Percentiles rank a stretch among this genome's conserved stretches.
These are phyloP conservation scores for Cichladusa arquata DNA, from an alignment of 2,113 vertebrate genomes.

Conservation along the genomic window DNA sequence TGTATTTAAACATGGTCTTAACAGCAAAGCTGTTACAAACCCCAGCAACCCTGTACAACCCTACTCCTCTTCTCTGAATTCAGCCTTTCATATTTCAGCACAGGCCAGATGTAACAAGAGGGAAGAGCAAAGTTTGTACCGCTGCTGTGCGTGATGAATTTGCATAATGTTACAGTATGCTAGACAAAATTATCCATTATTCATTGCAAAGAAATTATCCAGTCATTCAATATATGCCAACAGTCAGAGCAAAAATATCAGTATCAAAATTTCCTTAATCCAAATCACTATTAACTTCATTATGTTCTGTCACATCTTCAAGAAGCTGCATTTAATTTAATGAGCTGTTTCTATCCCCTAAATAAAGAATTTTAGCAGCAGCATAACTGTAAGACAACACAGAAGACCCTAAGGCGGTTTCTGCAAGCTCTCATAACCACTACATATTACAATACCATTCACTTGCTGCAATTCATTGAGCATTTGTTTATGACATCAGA, in stretches of 20 bases:
- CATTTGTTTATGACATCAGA: neutral
- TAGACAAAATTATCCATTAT: slow-evolving; percentile 69
- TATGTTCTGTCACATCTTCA: slow-evolving; percentile 56
- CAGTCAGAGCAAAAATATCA: slow-evolving; percentile 65
- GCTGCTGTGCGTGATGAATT: neutral
- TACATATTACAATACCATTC: neutral
- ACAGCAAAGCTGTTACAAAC: neutral
- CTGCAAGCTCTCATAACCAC: neutral
- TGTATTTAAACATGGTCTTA: neutral
- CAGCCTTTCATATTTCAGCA: neutral
- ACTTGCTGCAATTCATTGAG: neutral
- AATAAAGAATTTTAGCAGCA: slow-evolving; percentile 40
- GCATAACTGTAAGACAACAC: slow-evolving; percentile 1
- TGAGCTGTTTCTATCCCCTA: slow-evolving; percentile 36
- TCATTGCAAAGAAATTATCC: slow-evolving; percentile 66
- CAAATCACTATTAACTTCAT: slow-evolving; percentile 60
- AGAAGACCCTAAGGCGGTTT: neutral
- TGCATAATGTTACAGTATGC: slow-evolving; percentile 54
- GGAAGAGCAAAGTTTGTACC: slow-evolving; percentile 34
- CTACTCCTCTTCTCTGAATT: neutral
- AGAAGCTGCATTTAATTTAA: slow-evolving; percentile 34
- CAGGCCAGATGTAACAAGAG: neutral
- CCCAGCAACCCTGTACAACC: neutral
- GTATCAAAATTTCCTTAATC: slow-evolving; percentile 59
- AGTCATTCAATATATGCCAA: slow-evolving; percentile 68